Evolutionary conservation across 37 sponge, comb jelly and placozoan species (phyloP).

Genomic region (Halisarca cf. caerulea): DNA sequence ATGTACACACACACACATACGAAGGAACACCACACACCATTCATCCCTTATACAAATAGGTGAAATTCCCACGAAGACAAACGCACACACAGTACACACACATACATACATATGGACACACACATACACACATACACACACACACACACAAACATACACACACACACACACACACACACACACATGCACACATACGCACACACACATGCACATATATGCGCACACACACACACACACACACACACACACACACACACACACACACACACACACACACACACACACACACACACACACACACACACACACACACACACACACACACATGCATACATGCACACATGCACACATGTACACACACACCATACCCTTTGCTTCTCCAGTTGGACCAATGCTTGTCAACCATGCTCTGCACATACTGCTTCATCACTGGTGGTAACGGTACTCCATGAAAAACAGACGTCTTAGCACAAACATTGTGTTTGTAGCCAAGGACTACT

Average conservation of each 20-base stretch:
- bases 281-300: not conserved
- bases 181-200: not conserved
- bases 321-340: not conserved
- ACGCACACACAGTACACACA: too few relatives aligned
- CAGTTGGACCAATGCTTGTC: slow-evolving; percentile 28
- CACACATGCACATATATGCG: not conserved
- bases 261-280: not conserved
- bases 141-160: not conserved
- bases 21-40: too few relatives aligned
- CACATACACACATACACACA: not conserved
- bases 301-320: not conserved
- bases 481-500: too few relatives aligned
- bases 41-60: too few relatives aligned
- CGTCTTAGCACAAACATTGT: too few relatives aligned
- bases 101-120: too few relatives aligned
- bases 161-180: not conserved
- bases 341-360: not conserved
- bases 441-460: not conserved
- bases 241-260: not conserved
- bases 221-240: too few relatives aligned
- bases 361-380: slow-evolving; percentile 37
- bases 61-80: too few relatives aligned
- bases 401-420: slow-evolving; percentile 1
- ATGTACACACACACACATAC: too few relatives aligned
- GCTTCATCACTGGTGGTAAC: slow-evolving; percentile 19